phyloP scores from a whole-genome alignment of 2,797 vertebrate genomes.

The Urosaurus nigricauda region DNA sequence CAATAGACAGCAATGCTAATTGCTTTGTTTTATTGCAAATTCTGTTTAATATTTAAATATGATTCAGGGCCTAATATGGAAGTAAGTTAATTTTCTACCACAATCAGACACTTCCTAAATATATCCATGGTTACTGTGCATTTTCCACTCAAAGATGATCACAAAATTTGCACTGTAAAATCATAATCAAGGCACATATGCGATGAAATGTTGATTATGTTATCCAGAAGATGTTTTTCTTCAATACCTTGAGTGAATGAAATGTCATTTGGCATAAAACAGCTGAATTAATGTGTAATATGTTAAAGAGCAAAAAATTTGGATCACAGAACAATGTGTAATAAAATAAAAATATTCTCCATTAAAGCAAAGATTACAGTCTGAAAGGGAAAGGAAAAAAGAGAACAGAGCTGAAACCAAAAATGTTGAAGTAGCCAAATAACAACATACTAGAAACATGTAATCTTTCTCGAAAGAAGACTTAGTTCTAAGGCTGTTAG shows the following conservation, averaged over 20 bases:
- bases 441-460: slow-evolving; percentile 38
- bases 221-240: slow-evolving; percentile 33
- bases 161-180: slow-evolving; percentile 29
- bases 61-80: slow-evolving; percentile 18
- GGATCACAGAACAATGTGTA: not conserved
- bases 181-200: not conserved
- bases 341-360: slow-evolving; percentile 42
- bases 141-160: not conserved
- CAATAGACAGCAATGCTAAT: slow-evolving; percentile 33
- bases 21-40: slow-evolving; percentile 21
- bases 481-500: slow-evolving; percentile 51
- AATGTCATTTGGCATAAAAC: slow-evolving; percentile 11
- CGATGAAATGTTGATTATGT: not conserved
- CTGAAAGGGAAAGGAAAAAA: slow-evolving; percentile 34
- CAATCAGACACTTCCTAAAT: not conserved
- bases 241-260: slow-evolving; percentile 14
- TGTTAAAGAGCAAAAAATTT: not conserved
- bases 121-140: not conserved
- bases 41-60: slow-evolving; percentile 34
- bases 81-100: slow-evolving; percentile 16
- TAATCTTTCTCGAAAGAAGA: slow-evolving; percentile 43
- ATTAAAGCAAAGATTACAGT: slow-evolving; percentile 1
- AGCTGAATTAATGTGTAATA: not conserved
- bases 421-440: slow-evolving; percentile 38
- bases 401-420: slow-evolving; percentile 30